Evolutionary conservation across 2,113 vertebrate genomes (phyloP).

Genomic region (Collichthys lucidus): DNA sequence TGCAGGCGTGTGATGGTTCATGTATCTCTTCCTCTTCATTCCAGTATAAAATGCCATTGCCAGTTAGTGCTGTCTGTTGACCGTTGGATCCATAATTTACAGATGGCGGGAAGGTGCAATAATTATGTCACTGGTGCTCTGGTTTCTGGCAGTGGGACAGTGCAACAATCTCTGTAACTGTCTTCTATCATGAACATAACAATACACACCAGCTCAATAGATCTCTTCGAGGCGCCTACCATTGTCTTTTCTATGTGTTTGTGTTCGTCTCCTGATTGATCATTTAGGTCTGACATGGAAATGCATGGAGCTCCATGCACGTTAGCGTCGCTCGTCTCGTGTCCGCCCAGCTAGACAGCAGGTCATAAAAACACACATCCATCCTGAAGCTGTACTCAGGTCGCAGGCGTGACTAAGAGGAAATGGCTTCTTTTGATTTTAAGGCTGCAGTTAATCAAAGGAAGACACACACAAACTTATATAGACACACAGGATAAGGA

Average conservation of each 20-base stretch:
- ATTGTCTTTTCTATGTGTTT: not conserved
- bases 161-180: constrained; percentile 23
- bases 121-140: constrained; percentile 32
- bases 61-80: constrained; percentile 7
- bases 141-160: constrained; percentile 26
- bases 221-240: not conserved
- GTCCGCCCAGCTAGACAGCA: constrained; percentile 39
- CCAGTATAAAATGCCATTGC: constrained; percentile 42
- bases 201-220: constrained; percentile 23
- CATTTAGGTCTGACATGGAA: constrained; percentile 23
- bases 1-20: not conserved
- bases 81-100: constrained; percentile 15
- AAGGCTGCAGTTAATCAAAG: constrained; percentile 69
- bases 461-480: constrained; percentile 9
- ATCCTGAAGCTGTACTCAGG: constrained; percentile 64
- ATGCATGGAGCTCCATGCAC: not conserved
- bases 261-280: constrained; percentile 27
- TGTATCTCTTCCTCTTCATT: constrained; percentile 29
- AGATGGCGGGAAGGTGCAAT: constrained; percentile 15
- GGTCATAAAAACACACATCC: constrained; percentile 84
- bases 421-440: constrained; percentile 77
- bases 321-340: constrained; percentile 13
- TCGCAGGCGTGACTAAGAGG: constrained; percentile 70
- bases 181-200: constrained; percentile 33
- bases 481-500: constrained; percentile 59